These are phyloP conservation scores for Sacculina carcini DNA, from an alignment of 2,888 invertebrate genomes.

Conservation along the genomic window DNA sequence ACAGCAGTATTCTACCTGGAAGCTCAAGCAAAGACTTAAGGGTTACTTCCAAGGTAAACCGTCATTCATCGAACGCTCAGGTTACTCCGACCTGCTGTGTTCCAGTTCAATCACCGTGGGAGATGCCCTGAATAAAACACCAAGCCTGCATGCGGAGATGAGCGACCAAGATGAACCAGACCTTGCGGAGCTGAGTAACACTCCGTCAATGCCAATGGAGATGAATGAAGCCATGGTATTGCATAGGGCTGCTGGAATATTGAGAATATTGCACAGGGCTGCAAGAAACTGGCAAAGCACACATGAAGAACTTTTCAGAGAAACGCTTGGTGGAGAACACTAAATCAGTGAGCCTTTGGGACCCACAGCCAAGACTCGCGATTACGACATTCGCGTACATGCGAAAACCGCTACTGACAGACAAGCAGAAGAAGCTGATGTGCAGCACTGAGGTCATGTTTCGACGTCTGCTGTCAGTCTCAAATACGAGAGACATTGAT, in stretches of 20 bases:
- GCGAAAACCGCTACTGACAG: background rate
- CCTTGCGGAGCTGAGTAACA: no score
- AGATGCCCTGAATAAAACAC: background rate
- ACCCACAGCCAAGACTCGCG: background rate
- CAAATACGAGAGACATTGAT: background rate
- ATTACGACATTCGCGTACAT: background rate
- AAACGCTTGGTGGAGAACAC: background rate
- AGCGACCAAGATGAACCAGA: constrained; percentile 2
- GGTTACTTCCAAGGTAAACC: constrained; percentile 1
- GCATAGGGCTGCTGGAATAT: constrained; percentile 2
- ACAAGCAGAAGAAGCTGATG: constrained; percentile 1
- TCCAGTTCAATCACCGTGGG: background rate
- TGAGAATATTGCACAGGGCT: background rate
- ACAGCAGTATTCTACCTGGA: background rate
- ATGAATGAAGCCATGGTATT: constrained; percentile 3
- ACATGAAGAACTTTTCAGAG: background rate
- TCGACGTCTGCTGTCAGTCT: background rate
- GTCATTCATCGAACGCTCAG: constrained; percentile 1
- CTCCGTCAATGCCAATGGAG: no score
- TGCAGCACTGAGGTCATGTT: background rate
- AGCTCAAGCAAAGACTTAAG: constrained; percentile 3
- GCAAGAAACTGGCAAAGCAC: background rate
- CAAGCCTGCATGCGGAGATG: background rate
- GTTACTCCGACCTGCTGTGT: constrained; percentile 2
- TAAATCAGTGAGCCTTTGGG: background rate